These are phyloP conservation scores for Alligator mississippiensis DNA, from an alignment of 2,113 vertebrate species.

Conservation along the genomic window DNA sequence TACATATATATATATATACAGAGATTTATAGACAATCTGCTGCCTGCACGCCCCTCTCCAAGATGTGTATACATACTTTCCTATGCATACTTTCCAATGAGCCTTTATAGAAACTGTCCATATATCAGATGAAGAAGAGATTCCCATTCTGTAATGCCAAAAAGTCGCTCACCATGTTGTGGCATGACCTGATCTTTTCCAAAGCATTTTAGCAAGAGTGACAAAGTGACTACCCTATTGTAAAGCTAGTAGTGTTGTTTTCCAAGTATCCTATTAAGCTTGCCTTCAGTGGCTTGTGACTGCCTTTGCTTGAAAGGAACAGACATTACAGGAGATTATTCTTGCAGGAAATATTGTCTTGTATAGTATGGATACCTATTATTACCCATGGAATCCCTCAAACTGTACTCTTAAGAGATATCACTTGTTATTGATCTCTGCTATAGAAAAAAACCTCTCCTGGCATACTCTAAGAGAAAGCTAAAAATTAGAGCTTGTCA, in stretches of 20 bases:
- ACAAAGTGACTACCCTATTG: accelerated
- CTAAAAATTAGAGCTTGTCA: not conserved
- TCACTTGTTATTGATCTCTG: slow-evolving; percentile 50
- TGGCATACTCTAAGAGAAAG: not conserved
- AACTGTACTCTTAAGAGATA: slow-evolving; percentile 53
- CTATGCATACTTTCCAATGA: slow-evolving; percentile 4
- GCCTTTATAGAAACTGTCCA: not conserved
- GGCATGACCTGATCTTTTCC: not conserved
- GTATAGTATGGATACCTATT: slow-evolving; percentile 32
- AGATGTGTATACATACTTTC: not conserved
- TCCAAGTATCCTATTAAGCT: not conserved
- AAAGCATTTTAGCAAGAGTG: not conserved
- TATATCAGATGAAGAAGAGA: not conserved
- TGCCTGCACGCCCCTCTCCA: not conserved
- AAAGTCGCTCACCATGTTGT: not conserved
- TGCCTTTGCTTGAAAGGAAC: slow-evolving; percentile 1
- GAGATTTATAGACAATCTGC: not conserved
- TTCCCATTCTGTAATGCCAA: not conserved
- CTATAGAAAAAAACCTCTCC: slow-evolving; percentile 11
- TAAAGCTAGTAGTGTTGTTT: not conserved
- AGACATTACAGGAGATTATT: slow-evolving; percentile 6
- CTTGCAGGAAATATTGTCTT: slow-evolving; percentile 14
- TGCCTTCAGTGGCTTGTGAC: not conserved
- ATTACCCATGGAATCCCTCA: slow-evolving; percentile 55
- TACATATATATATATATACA: not conserved